Conservation (phyloP, 2,113 vertebrate genomes). For the Hucho hucho region DNA sequence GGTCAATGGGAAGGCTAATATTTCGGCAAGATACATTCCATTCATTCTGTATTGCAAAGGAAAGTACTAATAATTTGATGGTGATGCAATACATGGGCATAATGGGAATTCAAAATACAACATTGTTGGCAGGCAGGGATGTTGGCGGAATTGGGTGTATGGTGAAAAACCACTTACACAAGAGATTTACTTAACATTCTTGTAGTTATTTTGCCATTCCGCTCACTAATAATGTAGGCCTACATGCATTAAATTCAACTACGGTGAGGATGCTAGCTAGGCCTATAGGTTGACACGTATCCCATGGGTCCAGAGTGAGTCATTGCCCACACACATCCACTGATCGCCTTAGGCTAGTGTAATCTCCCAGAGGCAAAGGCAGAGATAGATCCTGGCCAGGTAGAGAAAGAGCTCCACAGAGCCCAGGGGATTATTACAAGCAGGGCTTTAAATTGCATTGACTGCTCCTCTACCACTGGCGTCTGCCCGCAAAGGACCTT, state of each 20-base stretch:
- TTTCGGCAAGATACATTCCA: too few relatives aligned
- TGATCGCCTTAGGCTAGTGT: conserved; percentile 43
- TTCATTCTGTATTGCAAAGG: too few relatives aligned
- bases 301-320: conserved; percentile 47
- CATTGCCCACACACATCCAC: conserved; percentile 44
- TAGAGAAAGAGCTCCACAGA: conserved; percentile 31
- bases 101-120: too few relatives aligned
- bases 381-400: conserved; percentile 41
- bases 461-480: conserved; percentile 15
- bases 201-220: not conserved
- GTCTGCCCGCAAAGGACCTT: not conserved
- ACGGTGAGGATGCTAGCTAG: not conserved
- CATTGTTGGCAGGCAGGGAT: too few relatives aligned
- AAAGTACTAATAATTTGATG: too few relatives aligned
- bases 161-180: not conserved
- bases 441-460: conserved; percentile 25
- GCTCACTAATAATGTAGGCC: not conserved
- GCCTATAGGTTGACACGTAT: conserved; percentile 48
- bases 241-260: not conserved
- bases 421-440: conserved; percentile 45
- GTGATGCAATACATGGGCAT: too few relatives aligned
- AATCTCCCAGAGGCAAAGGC: conserved; percentile 46
- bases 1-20: too few relatives aligned
- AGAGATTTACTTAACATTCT: not conserved
- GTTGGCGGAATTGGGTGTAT: too few relatives aligned